Evolutionary conservation across 1,140 invertebrate genomes (phyloP), one percentile per base, ranked within the genome.

Genomic region (Medauroidea extradentata): DNA sequence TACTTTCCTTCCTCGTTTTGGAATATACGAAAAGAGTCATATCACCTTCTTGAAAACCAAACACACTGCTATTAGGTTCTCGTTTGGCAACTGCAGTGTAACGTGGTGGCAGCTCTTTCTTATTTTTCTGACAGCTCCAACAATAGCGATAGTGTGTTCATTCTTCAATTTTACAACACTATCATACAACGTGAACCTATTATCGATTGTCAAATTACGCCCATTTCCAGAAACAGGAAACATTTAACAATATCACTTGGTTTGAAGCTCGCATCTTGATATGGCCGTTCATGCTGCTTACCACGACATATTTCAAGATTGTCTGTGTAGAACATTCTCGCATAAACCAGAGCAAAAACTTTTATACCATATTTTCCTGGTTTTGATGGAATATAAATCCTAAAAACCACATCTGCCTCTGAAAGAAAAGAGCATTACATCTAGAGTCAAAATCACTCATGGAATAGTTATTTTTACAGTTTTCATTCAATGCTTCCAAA

Each of bases 251-350:
- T 72, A n/a, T 73, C 69, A 34, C 69, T 65, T 9, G 66, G 51
- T 46, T 67, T 67, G 66, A 71, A 74, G 43, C 51, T 34, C 0
- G 63, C 5, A 34, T 34, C 29, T 49, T 66, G 48, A 60, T 62
- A 71, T 24, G 64, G 65, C 18, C 72, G 70, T 53, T 69, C 71
- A 39, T 65, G 70, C 62, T 74, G 66, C 64, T 77, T 73, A 14
- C 71, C 75, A 29, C 74, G 71, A 27, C 69, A 72, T 34, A 80
- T 71, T 67, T 81, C 75, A 27, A 80, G 63, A 60, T 79, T 80
- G 16, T 66, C 67, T 0, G 78, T 67, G 66, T 79, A 81, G 63
- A 78, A 79, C 34, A 66, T 77, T 48, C 66, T 63, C 8, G 77
- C 63, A 61, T 79, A 75, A 19, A 76, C 73, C 13, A 78, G 58